Conservation (phyloP, 1,140 invertebrate genomes). For the Nixonia krombeini region DNA sequence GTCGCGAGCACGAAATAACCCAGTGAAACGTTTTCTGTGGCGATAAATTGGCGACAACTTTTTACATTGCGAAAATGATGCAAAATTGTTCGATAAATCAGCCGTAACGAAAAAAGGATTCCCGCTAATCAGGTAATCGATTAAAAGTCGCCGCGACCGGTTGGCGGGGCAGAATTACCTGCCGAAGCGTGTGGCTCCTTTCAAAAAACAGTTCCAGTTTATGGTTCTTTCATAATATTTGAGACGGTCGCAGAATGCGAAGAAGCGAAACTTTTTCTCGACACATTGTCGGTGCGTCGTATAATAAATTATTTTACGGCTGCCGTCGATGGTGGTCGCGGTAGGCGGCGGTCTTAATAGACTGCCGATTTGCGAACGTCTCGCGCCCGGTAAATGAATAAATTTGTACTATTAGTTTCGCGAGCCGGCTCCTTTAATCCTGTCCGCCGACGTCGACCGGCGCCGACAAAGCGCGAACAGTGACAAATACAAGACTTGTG, state of each 20-base stretch:
- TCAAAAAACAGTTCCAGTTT: too few relatives aligned
- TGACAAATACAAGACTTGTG: conserved; percentile 58
- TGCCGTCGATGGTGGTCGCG: conserved; percentile 7
- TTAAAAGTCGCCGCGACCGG: too few relatives aligned
- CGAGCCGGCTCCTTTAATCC: conserved; percentile 49
- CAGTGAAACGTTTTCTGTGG: too few relatives aligned
- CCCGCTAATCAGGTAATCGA: too few relatives aligned
- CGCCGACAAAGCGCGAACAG: conserved; percentile 39
- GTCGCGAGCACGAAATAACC: too few relatives aligned
- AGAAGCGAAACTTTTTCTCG: neutral
- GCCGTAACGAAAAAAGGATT: too few relatives aligned
- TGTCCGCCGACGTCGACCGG: conserved; percentile 9
- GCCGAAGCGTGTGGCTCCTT: too few relatives aligned
- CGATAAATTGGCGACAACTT: too few relatives aligned
- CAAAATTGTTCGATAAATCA: too few relatives aligned
- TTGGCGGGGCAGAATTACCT: too few relatives aligned
- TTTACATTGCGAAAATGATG: too few relatives aligned
- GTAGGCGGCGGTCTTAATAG: conserved; percentile 14
- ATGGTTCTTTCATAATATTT: neutral
- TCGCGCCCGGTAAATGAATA: conserved; percentile 45
- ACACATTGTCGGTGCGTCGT: neutral
- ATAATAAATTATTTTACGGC: conserved; percentile 10
- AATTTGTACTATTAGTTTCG: conserved; percentile 52
- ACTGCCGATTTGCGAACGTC: conserved; percentile 12
- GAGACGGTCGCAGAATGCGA: neutral